Percentiles rank a stretch among this genome's conserved stretches.
Conservation (phyloP, 2,113 vertebrate genomes). For the Lonchura striata region DNA sequence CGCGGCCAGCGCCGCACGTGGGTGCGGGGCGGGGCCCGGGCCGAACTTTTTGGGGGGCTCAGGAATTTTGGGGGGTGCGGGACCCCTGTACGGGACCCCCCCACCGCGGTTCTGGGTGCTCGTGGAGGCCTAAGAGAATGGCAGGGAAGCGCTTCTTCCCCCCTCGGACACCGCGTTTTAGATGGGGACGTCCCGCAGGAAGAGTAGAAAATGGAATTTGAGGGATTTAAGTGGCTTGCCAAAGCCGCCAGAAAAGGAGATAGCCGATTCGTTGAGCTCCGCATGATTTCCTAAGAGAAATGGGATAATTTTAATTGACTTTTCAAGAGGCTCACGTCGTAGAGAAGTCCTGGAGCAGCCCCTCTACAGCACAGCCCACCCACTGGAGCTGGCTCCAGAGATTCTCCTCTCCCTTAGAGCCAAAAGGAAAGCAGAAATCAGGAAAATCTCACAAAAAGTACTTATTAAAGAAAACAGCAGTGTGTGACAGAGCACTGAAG, state of each 20-base stretch:
- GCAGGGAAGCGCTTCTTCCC: neutral
- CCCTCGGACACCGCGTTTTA: too few species aligned
- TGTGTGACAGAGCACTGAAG: neutral
- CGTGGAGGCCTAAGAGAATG: neutral
- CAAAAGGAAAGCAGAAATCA: neutral
- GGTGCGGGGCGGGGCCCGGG: neutral
- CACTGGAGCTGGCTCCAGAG: neutral
- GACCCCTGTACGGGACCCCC: neutral
- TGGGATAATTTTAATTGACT: neutral
- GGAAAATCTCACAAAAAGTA: neutral
- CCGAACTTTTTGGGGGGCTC: neutral
- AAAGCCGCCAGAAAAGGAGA: neutral
- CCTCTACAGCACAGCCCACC: fast-evolving
- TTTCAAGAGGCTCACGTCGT: neutral
- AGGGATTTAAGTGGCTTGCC: neutral
- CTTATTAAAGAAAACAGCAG: neutral
- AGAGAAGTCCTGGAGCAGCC: neutral
- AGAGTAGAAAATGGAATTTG: neutral
- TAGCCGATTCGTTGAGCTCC: neutral
- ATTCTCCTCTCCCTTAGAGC: neutral
- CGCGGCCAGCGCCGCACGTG: neutral
- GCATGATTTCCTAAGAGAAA: neutral
- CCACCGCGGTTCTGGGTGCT: neutral
- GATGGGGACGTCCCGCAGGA: neutral
- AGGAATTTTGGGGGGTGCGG: neutral